Evolutionary conservation across 2,888 invertebrate species (phyloP).

Genomic region (Dimorphilus gyrociliatus): DNA sequence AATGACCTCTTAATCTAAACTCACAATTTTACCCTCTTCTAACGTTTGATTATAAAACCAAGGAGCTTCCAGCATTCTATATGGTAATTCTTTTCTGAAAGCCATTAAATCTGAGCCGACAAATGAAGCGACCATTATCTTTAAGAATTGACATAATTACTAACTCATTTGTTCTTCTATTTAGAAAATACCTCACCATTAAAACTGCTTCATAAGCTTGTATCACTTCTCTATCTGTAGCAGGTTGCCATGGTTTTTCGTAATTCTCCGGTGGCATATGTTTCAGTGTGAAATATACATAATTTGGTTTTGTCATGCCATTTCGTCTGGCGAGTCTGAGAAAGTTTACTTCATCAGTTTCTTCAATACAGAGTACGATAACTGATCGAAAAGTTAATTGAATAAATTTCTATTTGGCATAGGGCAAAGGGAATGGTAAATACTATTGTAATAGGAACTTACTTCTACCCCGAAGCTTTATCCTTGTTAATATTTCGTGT

Average conservation of each 20-base stretch:
- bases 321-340: no score
- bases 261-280: constrained; percentile 16
- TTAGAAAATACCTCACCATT: constrained; percentile 10
- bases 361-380: neutral
- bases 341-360: neutral
- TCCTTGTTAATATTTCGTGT: constrained; percentile 12
- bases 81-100: constrained; percentile 14
- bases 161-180: neutral
- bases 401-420: no score
- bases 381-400: neutral
- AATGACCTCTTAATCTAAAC: neutral
- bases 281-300: constrained; percentile 16
- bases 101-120: constrained; percentile 13
- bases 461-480: constrained; percentile 18
- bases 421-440: no score
- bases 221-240: neutral
- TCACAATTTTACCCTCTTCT: constrained; percentile 2
- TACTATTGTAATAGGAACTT: no score
- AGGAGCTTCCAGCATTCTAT: constrained; percentile 17
- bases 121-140: constrained; percentile 18
- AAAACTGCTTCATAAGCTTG: constrained; percentile 13
- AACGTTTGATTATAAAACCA: constrained; percentile 13
- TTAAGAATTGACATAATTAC: constrained; percentile 1
- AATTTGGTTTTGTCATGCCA: constrained; percentile 17
- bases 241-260: constrained; percentile 14